These are phyloP conservation scores for Kryptolebias marmoratus DNA, from an alignment of 2,113 vertebrate species.

Conservation along the genomic window DNA sequence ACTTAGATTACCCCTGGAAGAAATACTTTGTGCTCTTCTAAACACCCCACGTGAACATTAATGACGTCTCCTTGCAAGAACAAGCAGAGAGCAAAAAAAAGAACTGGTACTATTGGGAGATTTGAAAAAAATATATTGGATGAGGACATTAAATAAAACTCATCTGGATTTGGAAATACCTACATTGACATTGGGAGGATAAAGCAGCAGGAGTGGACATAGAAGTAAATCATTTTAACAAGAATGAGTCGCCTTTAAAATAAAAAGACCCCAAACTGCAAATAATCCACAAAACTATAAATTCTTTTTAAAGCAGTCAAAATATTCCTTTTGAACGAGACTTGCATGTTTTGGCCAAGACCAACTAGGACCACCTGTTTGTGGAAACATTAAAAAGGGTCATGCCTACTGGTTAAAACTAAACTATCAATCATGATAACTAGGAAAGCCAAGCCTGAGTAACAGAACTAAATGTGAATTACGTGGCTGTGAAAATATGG, in stretches of 20 bases:
- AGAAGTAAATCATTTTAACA: background rate
- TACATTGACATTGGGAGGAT: conserved; percentile 32
- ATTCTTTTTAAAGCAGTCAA: background rate
- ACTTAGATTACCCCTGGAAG: conserved; percentile 42
- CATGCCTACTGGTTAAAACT: background rate
- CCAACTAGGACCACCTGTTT: background rate
- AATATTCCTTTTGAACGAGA: background rate
- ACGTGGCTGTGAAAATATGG: background rate
- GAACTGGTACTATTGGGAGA: conserved; percentile 32
- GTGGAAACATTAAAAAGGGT: background rate
- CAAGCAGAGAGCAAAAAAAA: conserved; percentile 9
- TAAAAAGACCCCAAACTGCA: background rate
- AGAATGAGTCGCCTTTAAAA: background rate
- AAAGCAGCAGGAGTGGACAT: background rate
- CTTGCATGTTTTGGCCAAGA: background rate
- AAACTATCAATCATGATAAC: background rate
- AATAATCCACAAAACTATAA: background rate
- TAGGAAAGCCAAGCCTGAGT: background rate
- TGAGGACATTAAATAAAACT: conserved; percentile 15
- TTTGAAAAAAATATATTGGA: conserved; percentile 1
- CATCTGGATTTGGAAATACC: conserved; percentile 24
- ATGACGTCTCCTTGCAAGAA: conserved; percentile 29
- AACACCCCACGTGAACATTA: conserved; percentile 43
- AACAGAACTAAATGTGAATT: background rate
- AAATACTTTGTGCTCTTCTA: conserved; percentile 41